A percentile compares a stretch with the other conserved stretches of the same genome.
Evolutionary conservation across 2,797 vertebrate genomes (phyloP).

Genomic region (Menidia menidia): DNA sequence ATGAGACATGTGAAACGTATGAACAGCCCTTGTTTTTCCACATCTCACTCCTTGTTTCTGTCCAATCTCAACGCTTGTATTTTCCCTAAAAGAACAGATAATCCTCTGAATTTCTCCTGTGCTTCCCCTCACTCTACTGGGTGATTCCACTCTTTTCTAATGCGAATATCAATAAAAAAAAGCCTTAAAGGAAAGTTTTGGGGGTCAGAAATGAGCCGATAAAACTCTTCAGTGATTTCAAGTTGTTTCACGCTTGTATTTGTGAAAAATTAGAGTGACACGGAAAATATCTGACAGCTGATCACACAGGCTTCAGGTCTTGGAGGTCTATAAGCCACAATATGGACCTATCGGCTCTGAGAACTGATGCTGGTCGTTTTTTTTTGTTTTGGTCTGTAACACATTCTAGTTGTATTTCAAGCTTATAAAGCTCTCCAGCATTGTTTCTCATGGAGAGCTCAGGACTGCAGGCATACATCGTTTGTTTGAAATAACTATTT

Average conservation of each 20-base stretch:
- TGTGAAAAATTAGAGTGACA: background rate
- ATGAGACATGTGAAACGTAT: slow-evolving; percentile 34
- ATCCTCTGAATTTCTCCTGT: slow-evolving; percentile 11
- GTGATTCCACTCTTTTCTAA: background rate
- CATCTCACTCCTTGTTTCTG: slow-evolving; percentile 7
- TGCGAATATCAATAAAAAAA: slow-evolving; percentile 10
- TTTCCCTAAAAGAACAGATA: background rate
- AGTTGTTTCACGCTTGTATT: background rate
- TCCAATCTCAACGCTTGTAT: no score
- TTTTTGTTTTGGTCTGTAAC: background rate
- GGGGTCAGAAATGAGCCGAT: slow-evolving; percentile 25
- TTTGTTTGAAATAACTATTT: no score
- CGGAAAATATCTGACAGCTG: slow-evolving; percentile 8
- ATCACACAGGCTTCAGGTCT: background rate
- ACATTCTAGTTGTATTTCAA: background rate
- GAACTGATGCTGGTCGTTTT: background rate
- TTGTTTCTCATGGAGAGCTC: no score
- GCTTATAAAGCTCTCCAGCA: no score
- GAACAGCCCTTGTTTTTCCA: background rate
- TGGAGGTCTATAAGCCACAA: slow-evolving; percentile 5
- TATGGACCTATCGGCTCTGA: slow-evolving; percentile 4
- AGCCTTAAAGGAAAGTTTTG: slow-evolving; percentile 24
- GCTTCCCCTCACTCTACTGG: background rate
- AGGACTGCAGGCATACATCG: no score
- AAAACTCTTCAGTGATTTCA: slow-evolving; percentile 8